Percentiles rank a stretch among this genome's conserved stretches.
phyloP scores from a whole-genome alignment of 2,113 vertebrate genomes.

The Pholis gunnellus region DNA sequence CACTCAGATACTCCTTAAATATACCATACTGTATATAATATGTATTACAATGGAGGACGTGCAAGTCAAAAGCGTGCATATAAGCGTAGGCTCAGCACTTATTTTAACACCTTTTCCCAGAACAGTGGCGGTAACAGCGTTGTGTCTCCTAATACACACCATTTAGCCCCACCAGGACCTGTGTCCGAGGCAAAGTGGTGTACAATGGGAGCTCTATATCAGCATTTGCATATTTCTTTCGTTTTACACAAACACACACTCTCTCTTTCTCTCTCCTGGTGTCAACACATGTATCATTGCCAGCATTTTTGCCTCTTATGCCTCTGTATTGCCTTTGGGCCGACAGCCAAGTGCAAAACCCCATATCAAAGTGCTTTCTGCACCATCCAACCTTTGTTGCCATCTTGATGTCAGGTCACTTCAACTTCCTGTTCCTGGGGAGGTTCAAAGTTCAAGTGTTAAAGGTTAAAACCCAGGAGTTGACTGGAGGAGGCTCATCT shows the following conservation, averaged over 20 bases:
- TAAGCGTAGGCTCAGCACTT: slow-evolving; percentile 57
- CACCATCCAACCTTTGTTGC: slow-evolving; percentile 84
- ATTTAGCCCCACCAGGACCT: slow-evolving; percentile 36
- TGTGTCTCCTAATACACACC: slow-evolving; percentile 68
- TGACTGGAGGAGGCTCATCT: neutral
- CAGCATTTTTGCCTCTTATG: slow-evolving; percentile 45
- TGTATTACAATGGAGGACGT: slow-evolving; percentile 55
- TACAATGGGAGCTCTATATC: slow-evolving; percentile 64
- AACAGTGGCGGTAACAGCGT: slow-evolving; percentile 37
- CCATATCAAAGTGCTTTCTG: slow-evolving; percentile 65
- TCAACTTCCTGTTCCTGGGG: slow-evolving; percentile 80
- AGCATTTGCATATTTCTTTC: slow-evolving; percentile 49
- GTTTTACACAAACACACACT: slow-evolving; percentile 4
- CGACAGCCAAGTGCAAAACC: slow-evolving; percentile 76
- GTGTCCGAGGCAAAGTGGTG: slow-evolving; percentile 50
- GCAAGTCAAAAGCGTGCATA: slow-evolving; percentile 73
- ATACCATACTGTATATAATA: neutral
- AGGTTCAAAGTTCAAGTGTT: slow-evolving; percentile 73
- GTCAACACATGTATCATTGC: slow-evolving; percentile 51
- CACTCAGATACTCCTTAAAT: neutral
- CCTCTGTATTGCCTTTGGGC: slow-evolving; percentile 61
- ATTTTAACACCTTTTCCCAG: slow-evolving; percentile 5
- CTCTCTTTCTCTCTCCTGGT: slow-evolving; percentile 1
- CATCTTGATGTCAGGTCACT: slow-evolving; percentile 84
- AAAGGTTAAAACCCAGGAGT: slow-evolving; percentile 41